A percentile compares a stretch with the other conserved stretches of the same genome.
These are phyloP conservation scores for Lipotes vexillifer DNA, from an alignment of 2,113 vertebrate species.

Conservation along the genomic window DNA sequence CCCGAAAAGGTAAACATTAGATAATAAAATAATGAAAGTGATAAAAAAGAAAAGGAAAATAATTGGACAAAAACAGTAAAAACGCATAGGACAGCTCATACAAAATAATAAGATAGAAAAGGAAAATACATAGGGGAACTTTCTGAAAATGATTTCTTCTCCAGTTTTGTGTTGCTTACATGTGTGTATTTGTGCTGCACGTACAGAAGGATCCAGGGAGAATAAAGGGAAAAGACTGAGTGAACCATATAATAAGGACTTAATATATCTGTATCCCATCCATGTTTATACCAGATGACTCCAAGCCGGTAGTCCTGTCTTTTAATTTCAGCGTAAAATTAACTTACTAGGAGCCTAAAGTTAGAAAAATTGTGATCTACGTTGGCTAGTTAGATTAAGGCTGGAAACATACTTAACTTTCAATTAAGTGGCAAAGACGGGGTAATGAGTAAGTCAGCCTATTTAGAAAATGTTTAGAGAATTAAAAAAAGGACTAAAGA, in stretches of 20 bases:
- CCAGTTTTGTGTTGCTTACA: not conserved
- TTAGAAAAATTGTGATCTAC: not conserved
- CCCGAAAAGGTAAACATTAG: not conserved
- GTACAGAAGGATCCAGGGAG: not conserved
- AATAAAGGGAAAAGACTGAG: not conserved
- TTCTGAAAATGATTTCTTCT: not conserved
- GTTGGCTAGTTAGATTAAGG: not conserved
- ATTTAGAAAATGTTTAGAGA: constrained; percentile 10
- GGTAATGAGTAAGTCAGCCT: not conserved
- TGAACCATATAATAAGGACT: not conserved
- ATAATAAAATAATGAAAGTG: not conserved
- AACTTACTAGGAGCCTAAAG: not conserved
- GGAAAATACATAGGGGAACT: not conserved
- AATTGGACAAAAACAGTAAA: not conserved
- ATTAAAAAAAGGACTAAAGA: not conserved
- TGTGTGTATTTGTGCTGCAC: not conserved
- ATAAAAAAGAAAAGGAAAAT: not conserved
- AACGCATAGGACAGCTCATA: not conserved
- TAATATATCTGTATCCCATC: not conserved
- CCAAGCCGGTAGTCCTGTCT: not conserved
- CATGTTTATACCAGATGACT: not conserved
- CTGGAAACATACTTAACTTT: not conserved
- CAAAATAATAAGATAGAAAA: not conserved
- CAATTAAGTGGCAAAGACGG: not conserved
- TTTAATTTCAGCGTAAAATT: not conserved